Evolutionary conservation across 37 sponge, comb jelly and placozoan genomes (phyloP).

Genomic region (Beroe forskalii): DNA sequence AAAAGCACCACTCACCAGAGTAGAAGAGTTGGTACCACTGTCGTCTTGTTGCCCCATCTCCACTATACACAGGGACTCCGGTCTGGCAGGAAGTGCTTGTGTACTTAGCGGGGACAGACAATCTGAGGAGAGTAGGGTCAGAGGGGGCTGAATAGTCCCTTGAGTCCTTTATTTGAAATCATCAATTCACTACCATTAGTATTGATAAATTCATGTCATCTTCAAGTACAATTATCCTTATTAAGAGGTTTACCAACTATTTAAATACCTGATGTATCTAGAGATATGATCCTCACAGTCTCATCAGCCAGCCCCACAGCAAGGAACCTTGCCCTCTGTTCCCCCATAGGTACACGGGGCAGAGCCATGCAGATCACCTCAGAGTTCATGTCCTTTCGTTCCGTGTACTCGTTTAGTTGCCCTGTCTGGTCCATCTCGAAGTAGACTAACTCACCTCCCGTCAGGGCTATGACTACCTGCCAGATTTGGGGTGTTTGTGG

Average conservation of each 20-base stretch:
- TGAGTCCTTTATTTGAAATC: too few species aligned
- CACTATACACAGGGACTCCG: slow-evolving; percentile 94
- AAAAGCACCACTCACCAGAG: slow-evolving; percentile 59
- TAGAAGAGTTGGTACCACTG: slow-evolving; percentile 57
- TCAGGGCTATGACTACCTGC: slow-evolving; percentile 95
- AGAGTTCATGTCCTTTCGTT: slow-evolving; percentile 86
- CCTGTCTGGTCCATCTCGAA: slow-evolving; percentile 92
- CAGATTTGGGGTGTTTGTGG: too few species aligned
- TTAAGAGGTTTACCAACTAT: too few species aligned
- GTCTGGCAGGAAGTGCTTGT: slow-evolving; percentile 90
- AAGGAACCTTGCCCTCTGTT: slow-evolving; percentile 91
- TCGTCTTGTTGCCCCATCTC: slow-evolving; percentile 83
- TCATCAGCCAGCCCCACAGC: slow-evolving; percentile 96
- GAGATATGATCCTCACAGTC: slow-evolving; percentile 93
- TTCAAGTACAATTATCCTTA: too few species aligned
- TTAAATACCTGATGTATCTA: slow-evolving; percentile 89
- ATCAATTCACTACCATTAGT: not conserved
- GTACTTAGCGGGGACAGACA: slow-evolving; percentile 90
- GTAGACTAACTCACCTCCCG: slow-evolving; percentile 96
- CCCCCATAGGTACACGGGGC: slow-evolving; percentile 88
- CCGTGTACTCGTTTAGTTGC: slow-evolving; percentile 98
- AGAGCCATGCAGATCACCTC: slow-evolving; percentile 95
- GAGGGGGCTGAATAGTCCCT: too few species aligned
- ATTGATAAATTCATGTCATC: not conserved
- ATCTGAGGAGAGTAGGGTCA: too few species aligned